Percentiles rank a stretch among this genome's conserved stretches.
Conservation (phyloP, 2,113 vertebrate genomes). For the Noturus placidus region DNA sequence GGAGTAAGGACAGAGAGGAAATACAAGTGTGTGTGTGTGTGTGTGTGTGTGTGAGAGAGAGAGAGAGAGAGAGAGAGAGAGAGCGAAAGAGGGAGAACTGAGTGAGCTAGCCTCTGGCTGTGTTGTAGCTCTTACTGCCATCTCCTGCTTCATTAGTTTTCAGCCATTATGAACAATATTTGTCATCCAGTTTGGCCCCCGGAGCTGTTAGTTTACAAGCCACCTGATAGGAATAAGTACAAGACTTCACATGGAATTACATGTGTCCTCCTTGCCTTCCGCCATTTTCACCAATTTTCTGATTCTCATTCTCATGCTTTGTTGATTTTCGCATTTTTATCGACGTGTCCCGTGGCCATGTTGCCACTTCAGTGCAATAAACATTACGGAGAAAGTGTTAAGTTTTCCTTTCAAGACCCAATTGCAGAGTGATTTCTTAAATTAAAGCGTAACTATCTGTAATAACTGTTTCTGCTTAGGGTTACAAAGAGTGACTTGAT, state of each 20-base stretch:
- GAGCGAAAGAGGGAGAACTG: constrained; percentile 18
- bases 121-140: constrained; percentile 45
- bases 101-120: constrained; percentile 43
- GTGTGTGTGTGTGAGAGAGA: no score
- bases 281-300: constrained; percentile 1
- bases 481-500: background rate
- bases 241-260: constrained; percentile 49
- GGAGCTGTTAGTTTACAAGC: constrained; percentile 56
- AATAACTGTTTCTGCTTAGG: constrained; percentile 33
- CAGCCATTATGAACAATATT: constrained; percentile 57
- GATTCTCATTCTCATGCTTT: constrained; percentile 18
- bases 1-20: background rate
- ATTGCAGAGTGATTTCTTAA: constrained; percentile 28
- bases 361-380: background rate
- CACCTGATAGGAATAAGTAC: constrained; percentile 59
- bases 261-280: constrained; percentile 30
- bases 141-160: constrained; percentile 56
- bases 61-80: background rate
- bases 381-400: background rate
- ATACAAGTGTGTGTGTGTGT: constrained; percentile 6
- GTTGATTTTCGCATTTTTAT: constrained; percentile 25
- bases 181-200: constrained; percentile 51
- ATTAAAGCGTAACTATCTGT: constrained; percentile 36
- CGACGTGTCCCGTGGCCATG: constrained; percentile 14
- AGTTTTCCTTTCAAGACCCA: background rate